These are phyloP conservation scores for Antedon mediterranea DNA, from an alignment of 53 echinoderm and acorn worm species.

Conservation along the genomic window DNA sequence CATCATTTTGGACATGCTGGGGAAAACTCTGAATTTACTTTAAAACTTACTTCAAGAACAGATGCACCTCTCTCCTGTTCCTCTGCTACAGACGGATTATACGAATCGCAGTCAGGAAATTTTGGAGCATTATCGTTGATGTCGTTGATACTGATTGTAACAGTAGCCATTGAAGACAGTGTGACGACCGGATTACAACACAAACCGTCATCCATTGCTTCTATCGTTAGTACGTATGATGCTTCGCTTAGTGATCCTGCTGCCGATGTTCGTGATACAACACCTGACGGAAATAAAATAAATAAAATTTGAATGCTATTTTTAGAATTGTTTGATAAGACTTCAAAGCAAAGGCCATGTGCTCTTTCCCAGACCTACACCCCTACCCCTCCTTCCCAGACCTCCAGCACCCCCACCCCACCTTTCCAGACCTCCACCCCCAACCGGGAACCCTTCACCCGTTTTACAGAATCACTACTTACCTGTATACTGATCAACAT, in stretches of 20 bases:
- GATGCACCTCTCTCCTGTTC: background rate
- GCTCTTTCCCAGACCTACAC: no score
- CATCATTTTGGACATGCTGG: no score
- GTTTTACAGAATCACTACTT: background rate
- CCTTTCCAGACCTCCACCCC: no score
- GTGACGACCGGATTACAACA: background rate
- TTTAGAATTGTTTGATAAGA: no score
- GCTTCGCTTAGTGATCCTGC: slow-evolving; percentile 23
- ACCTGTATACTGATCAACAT: slow-evolving; percentile 15
- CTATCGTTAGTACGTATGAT: slow-evolving; percentile 35
- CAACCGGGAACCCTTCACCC: no score
- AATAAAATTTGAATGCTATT: no score
- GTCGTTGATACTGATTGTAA: slow-evolving; percentile 53
- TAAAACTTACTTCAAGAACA: background rate
- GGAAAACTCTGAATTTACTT: background rate
- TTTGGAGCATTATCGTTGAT: slow-evolving; percentile 75
- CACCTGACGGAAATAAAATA: slow-evolving; percentile 24
- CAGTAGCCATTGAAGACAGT: slow-evolving; percentile 11
- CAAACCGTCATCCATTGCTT: slow-evolving; percentile 29
- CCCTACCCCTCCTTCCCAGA: no score
- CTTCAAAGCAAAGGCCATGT: no score
- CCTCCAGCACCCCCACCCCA: no score
- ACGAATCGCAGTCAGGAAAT: slow-evolving; percentile 49
- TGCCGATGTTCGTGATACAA: slow-evolving; percentile 17
- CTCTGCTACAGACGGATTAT: slow-evolving; percentile 33